Base-by-base conservation (phyloP, 2,888 invertebrate species). In the Apoderus coryli region DNA sequence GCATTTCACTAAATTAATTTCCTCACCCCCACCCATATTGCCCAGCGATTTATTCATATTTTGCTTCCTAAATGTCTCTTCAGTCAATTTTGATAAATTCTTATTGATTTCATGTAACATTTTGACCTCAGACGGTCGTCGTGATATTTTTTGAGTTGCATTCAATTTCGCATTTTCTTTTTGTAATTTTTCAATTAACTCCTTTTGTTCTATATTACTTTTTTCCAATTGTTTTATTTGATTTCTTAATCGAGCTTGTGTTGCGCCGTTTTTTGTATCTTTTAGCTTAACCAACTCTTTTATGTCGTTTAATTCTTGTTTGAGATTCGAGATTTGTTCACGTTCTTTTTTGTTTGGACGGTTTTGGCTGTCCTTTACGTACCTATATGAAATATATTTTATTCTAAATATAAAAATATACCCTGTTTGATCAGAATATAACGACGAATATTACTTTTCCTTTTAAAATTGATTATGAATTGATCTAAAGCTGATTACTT, bases 61-160 rank as follows among this genome's bases (percentile, higher is more conserved):
- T 14, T 47, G 37, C n/a, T 43, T 45, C 26, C 41, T 47, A 19
- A 46, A 39, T 10, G 47, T 44, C 37, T 49, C 45, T 31, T 51
- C 43, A 4, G 54, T 52, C 23, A 68, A 43, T 38, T 64, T 61
- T 3, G 38, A 29, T 24, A 73, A 53, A 39, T 68, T 67, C 36
- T 72, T 72, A 49, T 77, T 82, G 16, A 84, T 80, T 54, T 77
- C 73, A 45, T 78, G 73, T 37, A 82, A 61, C 54, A 79, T 72
- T 60, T 74, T 78, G 16, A 75, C 69, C 39, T 78, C 80, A n/a
- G 69, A 63, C 23, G 48, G 45, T 31, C 72, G 56, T 34, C 69
- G 54, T 9, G 66, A 57, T 29, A 67, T 62, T 38, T 68, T 59
- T 51, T 73, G 70, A 33, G 65, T 66, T 25, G 67, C 68, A 37